phyloP scores from a whole-genome alignment of 2,113 vertebrate genomes.

The Reinhardtius hippoglossoides region DNA sequence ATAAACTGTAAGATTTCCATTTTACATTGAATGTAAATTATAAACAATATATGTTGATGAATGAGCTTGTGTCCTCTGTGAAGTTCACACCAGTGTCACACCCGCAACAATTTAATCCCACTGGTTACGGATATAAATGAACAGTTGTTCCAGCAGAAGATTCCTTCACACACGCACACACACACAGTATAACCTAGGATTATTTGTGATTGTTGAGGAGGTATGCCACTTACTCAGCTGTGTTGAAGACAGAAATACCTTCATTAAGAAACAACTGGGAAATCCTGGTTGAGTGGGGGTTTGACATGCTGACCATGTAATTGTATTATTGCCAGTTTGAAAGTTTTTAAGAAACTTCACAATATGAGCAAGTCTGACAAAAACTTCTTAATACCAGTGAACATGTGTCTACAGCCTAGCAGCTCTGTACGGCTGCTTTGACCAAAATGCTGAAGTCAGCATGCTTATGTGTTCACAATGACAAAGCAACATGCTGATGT shows the following conservation, averaged over 20 bases:
- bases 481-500: background rate
- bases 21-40: background rate
- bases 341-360: too few relatives aligned
- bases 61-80: background rate
- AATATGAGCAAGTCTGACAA: too few relatives aligned
- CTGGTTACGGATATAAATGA: background rate
- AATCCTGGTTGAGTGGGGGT: background rate
- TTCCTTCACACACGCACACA: background rate
- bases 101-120: background rate
- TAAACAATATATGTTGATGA: background rate
- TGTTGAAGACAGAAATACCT: slow-evolving; percentile 31
- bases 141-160: slow-evolving; percentile 44
- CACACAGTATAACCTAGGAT: too few relatives aligned
- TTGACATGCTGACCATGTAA: background rate
- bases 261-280: slow-evolving; percentile 31
- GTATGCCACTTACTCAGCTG: slow-evolving; percentile 38
- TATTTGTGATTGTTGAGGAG: background rate
- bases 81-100: slow-evolving; percentile 3
- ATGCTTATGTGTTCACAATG: background rate
- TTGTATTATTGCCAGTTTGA: background rate
- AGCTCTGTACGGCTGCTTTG: background rate
- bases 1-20: background rate
- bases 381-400: background rate
- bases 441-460: background rate
- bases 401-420: background rate